phyloP scores from a whole-genome alignment of 2,888 invertebrate genomes.

The Euspilapteryx auroguttella region DNA sequence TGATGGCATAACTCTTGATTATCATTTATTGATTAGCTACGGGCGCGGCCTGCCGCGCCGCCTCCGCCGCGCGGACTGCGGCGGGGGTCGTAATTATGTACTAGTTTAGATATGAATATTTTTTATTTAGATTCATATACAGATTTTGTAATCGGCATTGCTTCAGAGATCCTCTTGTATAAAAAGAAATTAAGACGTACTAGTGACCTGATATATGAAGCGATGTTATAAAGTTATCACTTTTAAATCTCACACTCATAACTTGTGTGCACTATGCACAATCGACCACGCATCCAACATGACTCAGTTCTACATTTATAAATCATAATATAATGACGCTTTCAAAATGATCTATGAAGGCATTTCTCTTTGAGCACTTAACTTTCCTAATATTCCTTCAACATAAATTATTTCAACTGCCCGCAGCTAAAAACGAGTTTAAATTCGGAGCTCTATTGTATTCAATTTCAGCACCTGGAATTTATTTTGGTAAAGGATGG shows the following conservation, averaged over 20 bases:
- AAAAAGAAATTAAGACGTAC: constrained; percentile 58
- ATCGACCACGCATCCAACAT: too few relatives aligned
- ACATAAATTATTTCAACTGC: too few relatives aligned
- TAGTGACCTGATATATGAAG: constrained; percentile 60
- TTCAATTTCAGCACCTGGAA: too few relatives aligned
- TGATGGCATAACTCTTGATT: constrained; percentile 39
- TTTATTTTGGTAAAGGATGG: too few relatives aligned
- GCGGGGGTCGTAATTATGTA: constrained; percentile 19
- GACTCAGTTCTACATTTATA: too few relatives aligned
- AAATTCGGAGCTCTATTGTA: too few relatives aligned
- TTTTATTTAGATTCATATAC: constrained; percentile 59
- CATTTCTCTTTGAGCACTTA: too few relatives aligned
- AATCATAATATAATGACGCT: too few relatives aligned
- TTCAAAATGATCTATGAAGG: too few relatives aligned
- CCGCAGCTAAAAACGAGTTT: too few relatives aligned
- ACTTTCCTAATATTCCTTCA: too few relatives aligned
- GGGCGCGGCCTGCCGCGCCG: not conserved
- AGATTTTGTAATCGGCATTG: constrained; percentile 60
- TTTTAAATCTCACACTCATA: constrained; percentile 55
- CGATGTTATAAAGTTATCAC: constrained; percentile 46
- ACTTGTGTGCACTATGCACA: constrained; percentile 52
- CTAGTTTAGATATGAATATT: constrained; percentile 58
- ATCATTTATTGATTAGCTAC: not conserved
- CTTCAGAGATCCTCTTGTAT: constrained; percentile 58
- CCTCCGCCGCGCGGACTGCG: not conserved